A percentile compares a stretch with the other conserved stretches of the same genome.
These are phyloP conservation scores for Aphelenchoides bicaudatus DNA, from an alignment of 2,888 invertebrate genomes.

Conservation along the genomic window DNA sequence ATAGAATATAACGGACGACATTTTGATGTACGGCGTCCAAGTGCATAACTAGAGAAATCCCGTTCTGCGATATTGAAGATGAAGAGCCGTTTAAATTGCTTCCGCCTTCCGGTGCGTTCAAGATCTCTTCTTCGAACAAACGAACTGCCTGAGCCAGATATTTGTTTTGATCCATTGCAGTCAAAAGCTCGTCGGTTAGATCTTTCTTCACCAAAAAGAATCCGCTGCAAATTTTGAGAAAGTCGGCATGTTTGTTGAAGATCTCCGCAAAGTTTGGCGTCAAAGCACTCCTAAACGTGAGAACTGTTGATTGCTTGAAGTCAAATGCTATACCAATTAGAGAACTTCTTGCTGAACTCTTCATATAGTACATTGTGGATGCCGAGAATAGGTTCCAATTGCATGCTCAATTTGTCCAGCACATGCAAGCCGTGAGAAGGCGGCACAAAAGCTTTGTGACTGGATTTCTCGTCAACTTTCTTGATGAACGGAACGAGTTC, in stretches of 20 bases:
- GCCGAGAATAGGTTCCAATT: neutral
- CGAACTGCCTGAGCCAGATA: conserved; percentile 49
- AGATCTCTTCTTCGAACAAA: conserved; percentile 4
- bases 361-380: conserved; percentile 13
- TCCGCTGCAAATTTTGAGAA: conserved; percentile 42
- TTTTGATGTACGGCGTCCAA: conserved; percentile 40
- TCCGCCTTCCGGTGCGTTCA: conserved; percentile 10
- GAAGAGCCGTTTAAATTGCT: conserved; percentile 23
- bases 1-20: conserved; percentile 45
- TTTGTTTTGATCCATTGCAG: conserved; percentile 43
- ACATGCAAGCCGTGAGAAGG: conserved; percentile 2
- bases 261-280: conserved; percentile 43
- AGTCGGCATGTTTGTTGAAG: conserved; percentile 42
- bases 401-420: neutral
- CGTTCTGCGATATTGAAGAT: neutral
- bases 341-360: conserved; percentile 2
- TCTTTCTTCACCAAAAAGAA: conserved; percentile 48
- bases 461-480: conserved; percentile 31
- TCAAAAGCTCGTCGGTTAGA: conserved; percentile 31
- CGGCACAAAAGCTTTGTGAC: neutral
- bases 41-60: conserved; percentile 30
- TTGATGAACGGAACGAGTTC: conserved; percentile 11
- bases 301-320: conserved; percentile 1
- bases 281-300: conserved; percentile 46
- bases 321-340: conserved; percentile 1